These are phyloP conservation scores for Zosterops japonicus DNA, from an alignment of 2,113 vertebrate genomes.

Conservation along the genomic window DNA sequence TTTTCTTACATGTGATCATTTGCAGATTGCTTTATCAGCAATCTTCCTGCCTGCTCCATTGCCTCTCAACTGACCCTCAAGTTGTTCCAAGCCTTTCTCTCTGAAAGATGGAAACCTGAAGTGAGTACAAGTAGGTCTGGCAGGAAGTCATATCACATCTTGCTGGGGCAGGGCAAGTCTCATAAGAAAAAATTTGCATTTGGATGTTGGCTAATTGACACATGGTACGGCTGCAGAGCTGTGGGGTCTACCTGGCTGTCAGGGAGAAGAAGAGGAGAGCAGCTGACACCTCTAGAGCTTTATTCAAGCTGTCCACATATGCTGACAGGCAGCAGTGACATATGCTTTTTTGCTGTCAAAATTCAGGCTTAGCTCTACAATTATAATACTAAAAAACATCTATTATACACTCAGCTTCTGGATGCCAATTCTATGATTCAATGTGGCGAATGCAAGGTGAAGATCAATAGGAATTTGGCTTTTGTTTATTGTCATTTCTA, in stretches of 20 bases:
- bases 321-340: not conserved
- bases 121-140: accelerated
- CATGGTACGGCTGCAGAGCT: not conserved
- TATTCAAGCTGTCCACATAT: not conserved
- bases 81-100: not conserved
- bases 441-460: not conserved
- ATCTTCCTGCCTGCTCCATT: not conserved
- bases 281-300: not conserved
- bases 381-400: not conserved
- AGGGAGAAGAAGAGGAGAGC: not conserved
- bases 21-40: not conserved
- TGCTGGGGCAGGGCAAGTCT: not conserved
- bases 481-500: not conserved
- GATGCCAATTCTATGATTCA: not conserved
- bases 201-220: not conserved
- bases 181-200: not conserved
- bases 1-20: not conserved
- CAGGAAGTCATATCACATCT: not conserved
- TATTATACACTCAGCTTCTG: not conserved
- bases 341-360: not conserved
- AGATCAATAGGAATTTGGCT: not conserved
- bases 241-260: not conserved
- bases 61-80: not conserved
- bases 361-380: not conserved
- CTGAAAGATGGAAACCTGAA: not conserved